Evolutionary conservation across 1,140 invertebrate species (phyloP).

Genomic region (Cherax destructor): DNA sequence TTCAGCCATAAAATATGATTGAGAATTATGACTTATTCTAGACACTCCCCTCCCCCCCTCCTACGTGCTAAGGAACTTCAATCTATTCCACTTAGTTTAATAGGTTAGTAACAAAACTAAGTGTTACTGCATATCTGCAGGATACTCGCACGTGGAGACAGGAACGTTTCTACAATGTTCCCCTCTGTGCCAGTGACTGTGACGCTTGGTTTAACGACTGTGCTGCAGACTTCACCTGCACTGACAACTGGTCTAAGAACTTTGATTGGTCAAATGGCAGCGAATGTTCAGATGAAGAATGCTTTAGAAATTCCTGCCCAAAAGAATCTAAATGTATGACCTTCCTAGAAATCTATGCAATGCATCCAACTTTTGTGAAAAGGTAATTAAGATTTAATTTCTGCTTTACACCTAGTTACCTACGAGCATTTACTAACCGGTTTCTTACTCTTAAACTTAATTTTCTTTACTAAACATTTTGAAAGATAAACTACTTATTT

Average conservation of each 20-base stretch:
- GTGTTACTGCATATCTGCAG: no score
- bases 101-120: no score
- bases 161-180: conserved; percentile 77
- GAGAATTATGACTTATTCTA: no score
- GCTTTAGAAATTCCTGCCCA: conserved; percentile 76
- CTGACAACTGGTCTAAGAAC: conserved; percentile 77
- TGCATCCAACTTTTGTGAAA: conserved; percentile 77
- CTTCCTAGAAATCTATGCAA: conserved; percentile 75
- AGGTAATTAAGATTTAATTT: conserved; percentile 68
- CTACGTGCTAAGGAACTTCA: no score
- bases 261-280: conserved; percentile 76
- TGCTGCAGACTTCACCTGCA: conserved; percentile 78
- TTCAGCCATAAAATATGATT: no score
- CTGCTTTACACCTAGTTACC: no score
- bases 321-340: conserved; percentile 74
- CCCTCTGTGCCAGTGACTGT: conserved; percentile 78
- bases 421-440: no score
- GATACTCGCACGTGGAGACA: conserved; percentile 73
- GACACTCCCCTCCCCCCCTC: no score
- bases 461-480: no score
- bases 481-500: no score
- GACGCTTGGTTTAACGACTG: conserved; percentile 78
- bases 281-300: conserved; percentile 74
- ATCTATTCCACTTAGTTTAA: no score
- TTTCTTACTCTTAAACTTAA: no score